Base-by-base conservation (phyloP, 92 coral and sea anemone genomes). In the Siderastrea radians region DNA sequence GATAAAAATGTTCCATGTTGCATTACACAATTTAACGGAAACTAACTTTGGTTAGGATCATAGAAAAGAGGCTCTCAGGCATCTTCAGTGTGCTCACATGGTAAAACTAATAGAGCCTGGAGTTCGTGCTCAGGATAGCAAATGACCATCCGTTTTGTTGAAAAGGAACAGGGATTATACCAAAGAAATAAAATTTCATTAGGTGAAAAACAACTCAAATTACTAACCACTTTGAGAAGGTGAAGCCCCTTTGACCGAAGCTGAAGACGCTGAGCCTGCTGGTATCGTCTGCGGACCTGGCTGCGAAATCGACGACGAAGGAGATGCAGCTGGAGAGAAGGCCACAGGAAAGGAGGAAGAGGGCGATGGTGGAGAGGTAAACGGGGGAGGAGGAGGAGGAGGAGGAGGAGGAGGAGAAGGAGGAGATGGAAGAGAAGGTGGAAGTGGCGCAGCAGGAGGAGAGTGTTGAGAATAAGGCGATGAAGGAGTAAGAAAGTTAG, bases 331-430 rank as follows among this genome's bases (percentile, higher is more conserved):
- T 26, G 38, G 38, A 26, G 38, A 26, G 38, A 26, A 26, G 38
- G 38, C 38, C 38, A 26, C 38, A 26, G 38, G 38, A 26, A 26
- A 63, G 38, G 72, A 17, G 49, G 50, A 47, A 19, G 55, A 15
- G 14, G 48, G 58, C 43, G 82, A 11, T 11, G 43, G 81, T 50
- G 54, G 26, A 43, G 13, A 16, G 73, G 84, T 3, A 49, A 58
- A 67, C 14, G 52, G 43, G 4, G 52, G 47, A 13, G 72, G 72
- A 13, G 52, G 84, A n/a, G 17, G 77, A 68, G 5, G 72, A 60
- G 80, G 75, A 55, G 54, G 69, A 52, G 72, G 43, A 3, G 61
- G 84, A 49, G 10, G 67, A 13, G 72, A 47, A 15, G 80, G 65
- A n/a, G 54, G 69, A 52, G 72, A 26, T 4, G 61, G 84, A 49